phyloP scores from a whole-genome alignment of 1,140 invertebrate species.

The Monochamus saltuarius region DNA sequence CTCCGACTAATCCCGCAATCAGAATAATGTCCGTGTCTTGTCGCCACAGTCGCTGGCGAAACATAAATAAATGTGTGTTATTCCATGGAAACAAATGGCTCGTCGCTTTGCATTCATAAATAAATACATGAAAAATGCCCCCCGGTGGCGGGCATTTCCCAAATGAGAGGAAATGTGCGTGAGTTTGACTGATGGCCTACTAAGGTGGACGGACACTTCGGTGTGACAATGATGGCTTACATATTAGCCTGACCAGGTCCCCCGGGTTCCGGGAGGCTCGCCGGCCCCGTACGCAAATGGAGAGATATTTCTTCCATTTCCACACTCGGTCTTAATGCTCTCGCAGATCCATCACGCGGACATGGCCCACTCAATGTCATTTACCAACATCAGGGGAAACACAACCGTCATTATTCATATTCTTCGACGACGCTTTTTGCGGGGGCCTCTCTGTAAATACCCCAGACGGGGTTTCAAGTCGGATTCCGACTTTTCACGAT shows the following conservation, averaged over 20 bases:
- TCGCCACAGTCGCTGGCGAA: too few species aligned
- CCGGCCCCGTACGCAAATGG: conserved; percentile 22
- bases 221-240: conserved; percentile 24
- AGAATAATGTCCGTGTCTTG: too few species aligned
- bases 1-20: too few species aligned
- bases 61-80: too few species aligned
- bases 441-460: background rate
- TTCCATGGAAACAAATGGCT: too few species aligned
- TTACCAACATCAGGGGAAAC: conserved; percentile 28
- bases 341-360: conserved; percentile 40
- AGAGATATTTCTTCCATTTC: conserved; percentile 31
- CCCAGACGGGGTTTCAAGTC: background rate
- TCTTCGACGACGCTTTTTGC: conserved; percentile 13
- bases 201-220: conserved; percentile 12
- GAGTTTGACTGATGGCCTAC: conserved; percentile 22
- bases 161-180: conserved; percentile 7
- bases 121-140: conserved; percentile 5
- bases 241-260: conserved; percentile 21
- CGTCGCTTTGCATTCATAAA: too few species aligned
- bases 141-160: conserved; percentile 8
- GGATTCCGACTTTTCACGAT: background rate
- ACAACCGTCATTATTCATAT: conserved; percentile 33
- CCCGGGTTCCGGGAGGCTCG: background rate
- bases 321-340: conserved; percentile 27
- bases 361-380: conserved; percentile 32